Percentiles rank a stretch among this genome's conserved stretches.
phyloP scores from a whole-genome alignment of 2,888 invertebrate genomes.

The Diaphora mendica region DNA sequence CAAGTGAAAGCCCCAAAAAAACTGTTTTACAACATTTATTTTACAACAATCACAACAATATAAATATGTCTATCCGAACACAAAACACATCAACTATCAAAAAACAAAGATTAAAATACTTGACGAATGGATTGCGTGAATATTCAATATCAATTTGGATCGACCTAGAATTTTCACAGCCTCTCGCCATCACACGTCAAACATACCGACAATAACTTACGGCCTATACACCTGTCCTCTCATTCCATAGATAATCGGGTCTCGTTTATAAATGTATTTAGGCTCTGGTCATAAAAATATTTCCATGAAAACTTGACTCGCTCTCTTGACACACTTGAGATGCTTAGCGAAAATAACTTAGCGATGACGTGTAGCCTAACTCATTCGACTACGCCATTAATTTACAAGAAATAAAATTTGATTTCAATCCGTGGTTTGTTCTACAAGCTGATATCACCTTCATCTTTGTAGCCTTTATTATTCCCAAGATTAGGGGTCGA shows the following conservation, averaged over 20 bases:
- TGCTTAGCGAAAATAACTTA: slow-evolving; percentile 25
- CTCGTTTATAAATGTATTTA: slow-evolving; percentile 37
- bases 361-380: slow-evolving; percentile 30
- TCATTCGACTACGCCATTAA: not conserved
- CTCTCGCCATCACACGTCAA: slow-evolving; percentile 1
- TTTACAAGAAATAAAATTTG: not conserved
- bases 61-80: not conserved
- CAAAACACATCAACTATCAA: not conserved
- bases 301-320: slow-evolving; percentile 47
- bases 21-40: too few relatives aligned
- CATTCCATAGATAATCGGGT: slow-evolving; percentile 16
- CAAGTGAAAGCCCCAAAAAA: too few relatives aligned
- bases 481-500: too few relatives aligned
- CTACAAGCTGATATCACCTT: too few relatives aligned
- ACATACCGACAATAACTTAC: not conserved
- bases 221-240: slow-evolving; percentile 15
- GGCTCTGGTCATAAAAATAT: slow-evolving; percentile 44
- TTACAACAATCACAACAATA: not conserved
- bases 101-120: not conserved
- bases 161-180: not conserved
- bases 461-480: too few relatives aligned
- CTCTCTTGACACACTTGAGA: slow-evolving; percentile 57
- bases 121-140: not conserved
- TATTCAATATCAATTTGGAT: not conserved
- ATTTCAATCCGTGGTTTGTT: not conserved